Base-by-base conservation (phyloP, 2,797 vertebrate species). In the Macrochelys suwanniensis region DNA sequence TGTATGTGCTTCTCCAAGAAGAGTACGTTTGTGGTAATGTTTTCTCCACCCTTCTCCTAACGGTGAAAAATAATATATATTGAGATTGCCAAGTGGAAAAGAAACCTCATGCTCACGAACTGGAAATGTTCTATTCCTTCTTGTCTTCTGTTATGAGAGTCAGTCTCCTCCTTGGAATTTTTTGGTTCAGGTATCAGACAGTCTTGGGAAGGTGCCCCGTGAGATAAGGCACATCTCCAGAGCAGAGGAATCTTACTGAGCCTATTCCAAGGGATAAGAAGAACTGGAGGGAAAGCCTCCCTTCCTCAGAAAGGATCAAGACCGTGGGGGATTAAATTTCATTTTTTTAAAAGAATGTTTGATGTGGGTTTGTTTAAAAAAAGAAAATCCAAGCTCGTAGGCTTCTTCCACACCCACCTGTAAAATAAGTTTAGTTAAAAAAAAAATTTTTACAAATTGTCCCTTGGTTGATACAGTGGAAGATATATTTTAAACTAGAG, bases 31-130 rank as follows among this genome's bases (percentile, higher is more conserved):
- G 74, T 90, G 65, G 95, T 94, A 96, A 92, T 89, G 91, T 82
- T 90, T 96, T 93, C 74, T 82, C 80, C 80, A 94, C 54, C 47
- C 51, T 92, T 77, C 54, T 51, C 57, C 83, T 89, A 65, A 25
- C 59, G 87, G 78, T 89, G 16, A 65, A 65, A 65, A 65, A 65
- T n/a, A 90, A 90, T 68, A 85, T 61, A n/a, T 92, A 95, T 86
- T 57, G 51, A 97, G 91, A 94, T 9, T 93, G 86, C 78, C 68
- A 80, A 76, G 80, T 51, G 95, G 77, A 90, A 89, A 50, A 84
- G 50, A 89, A 82, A 85, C 88, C 94, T 96, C 95, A 92, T 45
- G 87, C 85, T 93, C 96, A 95, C 53, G 94, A 97, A 94, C 94
- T 87, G 84, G 76, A 90, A 87, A 89, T 93, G 82, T 85, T 91